phyloP scores from a whole-genome alignment of 2,113 vertebrate species.

The Mionectes macconnelli region DNA sequence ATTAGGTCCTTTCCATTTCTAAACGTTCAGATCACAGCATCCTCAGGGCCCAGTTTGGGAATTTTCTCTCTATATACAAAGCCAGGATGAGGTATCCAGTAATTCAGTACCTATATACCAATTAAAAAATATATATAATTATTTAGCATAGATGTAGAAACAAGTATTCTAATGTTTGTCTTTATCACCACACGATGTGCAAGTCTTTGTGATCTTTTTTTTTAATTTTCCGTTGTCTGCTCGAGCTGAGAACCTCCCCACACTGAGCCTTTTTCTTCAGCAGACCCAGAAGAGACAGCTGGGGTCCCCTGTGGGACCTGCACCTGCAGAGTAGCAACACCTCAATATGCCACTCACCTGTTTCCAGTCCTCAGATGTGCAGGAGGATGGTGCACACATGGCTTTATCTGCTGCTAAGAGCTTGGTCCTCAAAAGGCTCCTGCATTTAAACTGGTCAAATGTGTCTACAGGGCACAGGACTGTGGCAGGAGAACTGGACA shows the following conservation, averaged over 20 bases:
- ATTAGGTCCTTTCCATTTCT: not conserved
- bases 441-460: not conserved
- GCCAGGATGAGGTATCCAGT: not conserved
- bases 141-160: not conserved
- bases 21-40: not conserved
- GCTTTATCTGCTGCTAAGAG: not conserved
- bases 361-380: not conserved
- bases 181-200: not conserved
- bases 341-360: not conserved
- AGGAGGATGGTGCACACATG: not conserved
- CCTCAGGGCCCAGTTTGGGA: not conserved
- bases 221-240: not conserved
- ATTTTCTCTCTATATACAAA: not conserved
- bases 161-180: not conserved
- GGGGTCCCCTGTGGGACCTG: not conserved
- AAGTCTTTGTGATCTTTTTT: not conserved
- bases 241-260: not conserved
- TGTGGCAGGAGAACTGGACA: not conserved
- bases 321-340: not conserved
- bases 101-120: not conserved
- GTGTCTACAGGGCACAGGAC: fast-evolving
- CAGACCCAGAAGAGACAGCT: not conserved
- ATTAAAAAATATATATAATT: not conserved
- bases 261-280: not conserved
- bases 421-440: not conserved